Base-by-base conservation (phyloP, 2,113 vertebrate species). In the Panthera uncia region DNA sequence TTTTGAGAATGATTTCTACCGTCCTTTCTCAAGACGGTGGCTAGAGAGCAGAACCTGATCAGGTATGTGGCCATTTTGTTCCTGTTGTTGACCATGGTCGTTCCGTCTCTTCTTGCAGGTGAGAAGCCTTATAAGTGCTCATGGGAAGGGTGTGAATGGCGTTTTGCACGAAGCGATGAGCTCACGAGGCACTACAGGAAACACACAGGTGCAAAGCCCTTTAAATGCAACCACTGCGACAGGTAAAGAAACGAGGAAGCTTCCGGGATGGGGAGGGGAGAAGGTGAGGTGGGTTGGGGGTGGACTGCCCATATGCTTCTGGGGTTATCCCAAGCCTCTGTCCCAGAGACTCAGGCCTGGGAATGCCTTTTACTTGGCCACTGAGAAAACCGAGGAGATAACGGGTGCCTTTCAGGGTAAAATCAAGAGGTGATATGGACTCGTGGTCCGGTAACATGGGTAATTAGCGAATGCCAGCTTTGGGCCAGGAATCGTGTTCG, bases 41-140 rank as follows among this genome's bases (percentile, higher is more conserved):
- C 14, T 7, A 14, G 76, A 19, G 18, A 80, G 55, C 63, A 74
- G 55, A 68, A 25, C 45, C 33, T 0, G 8, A n/a, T 52, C 10
- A 1, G 36, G 6, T 1, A 1, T 36, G 29, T 36, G 45, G 33
- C 74, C 31, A 0, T 73, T 86, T 55, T 33, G 27, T 61, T 73
- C 15, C 18, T 57, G 3, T 73, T 12, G 15, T 89, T 8, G 2
- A 98, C 98, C 89, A 45, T 76, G 96, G 61, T 92, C 95, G 83
- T 98, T 95, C 96, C 57, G 5, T 98, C 93, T 97, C 94, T 95
- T 92, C 94, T 76, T 96, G 91, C 98, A 99, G 99, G 99, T 99
- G 99, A 99, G 99, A 99, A 99, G 99, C 99, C 99, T 98, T 99
- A 99, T 99, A 99, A 99, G 99, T 99, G 99, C 99, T 99, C 99